Percentiles rank a stretch among this genome's conserved stretches.
Evolutionary conservation across 23 tunicate genomes (phyloP).

Genomic region (Ciona savignyi): DNA sequence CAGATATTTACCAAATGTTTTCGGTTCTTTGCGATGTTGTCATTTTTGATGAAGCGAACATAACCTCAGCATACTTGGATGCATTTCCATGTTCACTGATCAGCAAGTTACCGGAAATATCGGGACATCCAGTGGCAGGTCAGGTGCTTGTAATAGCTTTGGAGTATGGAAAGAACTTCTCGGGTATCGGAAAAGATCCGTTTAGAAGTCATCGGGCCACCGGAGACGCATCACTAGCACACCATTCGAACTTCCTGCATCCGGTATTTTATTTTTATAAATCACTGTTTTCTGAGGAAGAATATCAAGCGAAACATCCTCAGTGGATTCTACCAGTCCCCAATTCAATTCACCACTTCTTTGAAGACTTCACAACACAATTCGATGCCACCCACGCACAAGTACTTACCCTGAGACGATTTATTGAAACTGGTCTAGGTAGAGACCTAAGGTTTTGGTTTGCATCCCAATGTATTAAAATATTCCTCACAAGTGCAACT

Average conservation of each 20-base stretch:
- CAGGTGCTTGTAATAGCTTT: constrained; percentile 34
- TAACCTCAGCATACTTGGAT: constrained; percentile 49
- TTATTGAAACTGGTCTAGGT: constrained; percentile 10
- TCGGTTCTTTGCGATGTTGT: constrained; percentile 73
- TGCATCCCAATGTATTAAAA: not conserved
- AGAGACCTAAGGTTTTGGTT: constrained; percentile 10
- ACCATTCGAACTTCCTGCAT: constrained; percentile 63
- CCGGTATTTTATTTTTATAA: constrained; percentile 68
- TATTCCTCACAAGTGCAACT: not conserved
- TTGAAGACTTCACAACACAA: constrained; percentile 85
- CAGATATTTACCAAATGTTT: constrained; percentile 92
- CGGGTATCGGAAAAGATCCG: constrained; percentile 81
- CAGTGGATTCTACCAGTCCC: constrained; percentile 79
- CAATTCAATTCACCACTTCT: constrained; percentile 58
- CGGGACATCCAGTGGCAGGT: constrained; percentile 51
- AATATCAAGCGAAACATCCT: constrained; percentile 14
- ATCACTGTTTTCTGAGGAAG: not conserved
- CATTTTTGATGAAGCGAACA: constrained; percentile 48
- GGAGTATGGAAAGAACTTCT: constrained; percentile 76
- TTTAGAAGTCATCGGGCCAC: constrained; percentile 46
- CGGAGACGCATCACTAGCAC: constrained; percentile 42
- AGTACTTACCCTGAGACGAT: constrained; percentile 19
- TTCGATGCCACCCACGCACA: constrained; percentile 49
- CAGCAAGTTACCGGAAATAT: constrained; percentile 22
- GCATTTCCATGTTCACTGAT: constrained; percentile 70